Conservation (phyloP, 92 coral and sea anemone genomes). For the Micromussa lordhowensis region DNA sequence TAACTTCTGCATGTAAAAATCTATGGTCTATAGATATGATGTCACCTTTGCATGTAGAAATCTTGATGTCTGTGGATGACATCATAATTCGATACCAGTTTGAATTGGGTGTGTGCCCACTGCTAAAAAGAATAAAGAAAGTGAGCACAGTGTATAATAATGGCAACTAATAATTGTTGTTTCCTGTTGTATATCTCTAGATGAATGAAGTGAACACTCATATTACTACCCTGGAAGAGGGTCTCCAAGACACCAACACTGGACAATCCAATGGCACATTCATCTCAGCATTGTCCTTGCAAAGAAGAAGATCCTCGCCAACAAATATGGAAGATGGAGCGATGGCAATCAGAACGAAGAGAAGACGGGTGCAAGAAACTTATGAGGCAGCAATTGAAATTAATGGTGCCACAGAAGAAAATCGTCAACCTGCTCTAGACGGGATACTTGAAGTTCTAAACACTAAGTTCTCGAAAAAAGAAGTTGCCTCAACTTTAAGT, state of each 20-base stretch:
- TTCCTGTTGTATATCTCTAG: conserved; percentile 28
- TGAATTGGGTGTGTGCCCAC: no score
- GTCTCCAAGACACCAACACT: conserved; percentile 42
- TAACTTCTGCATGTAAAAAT: no score
- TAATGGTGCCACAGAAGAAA: conserved; percentile 62
- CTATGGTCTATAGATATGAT: no score
- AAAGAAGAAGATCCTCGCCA: conserved; percentile 51
- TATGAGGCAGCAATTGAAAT: conserved; percentile 61
- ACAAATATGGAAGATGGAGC: conserved; percentile 32
- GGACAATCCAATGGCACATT: conserved; percentile 45
- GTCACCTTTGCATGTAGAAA: no score
- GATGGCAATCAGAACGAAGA: conserved; percentile 44
- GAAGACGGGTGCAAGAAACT: conserved; percentile 73
- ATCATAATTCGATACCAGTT: no score
- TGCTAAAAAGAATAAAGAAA: no score
- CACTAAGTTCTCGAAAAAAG: conserved; percentile 46
- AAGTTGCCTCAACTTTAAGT: conserved; percentile 25
- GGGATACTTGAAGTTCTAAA: conserved; percentile 63
- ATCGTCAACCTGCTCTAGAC: conserved; percentile 56
- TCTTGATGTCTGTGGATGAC: no score
- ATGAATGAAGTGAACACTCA: conserved; percentile 38
- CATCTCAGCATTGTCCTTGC: conserved; percentile 44
- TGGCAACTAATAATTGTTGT: not conserved
- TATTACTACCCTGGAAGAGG: conserved; percentile 41
- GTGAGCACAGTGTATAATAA: no score